Conservation (phyloP, 2,888 invertebrate genomes). For the Scaptomyza cyrtandrae region DNA sequence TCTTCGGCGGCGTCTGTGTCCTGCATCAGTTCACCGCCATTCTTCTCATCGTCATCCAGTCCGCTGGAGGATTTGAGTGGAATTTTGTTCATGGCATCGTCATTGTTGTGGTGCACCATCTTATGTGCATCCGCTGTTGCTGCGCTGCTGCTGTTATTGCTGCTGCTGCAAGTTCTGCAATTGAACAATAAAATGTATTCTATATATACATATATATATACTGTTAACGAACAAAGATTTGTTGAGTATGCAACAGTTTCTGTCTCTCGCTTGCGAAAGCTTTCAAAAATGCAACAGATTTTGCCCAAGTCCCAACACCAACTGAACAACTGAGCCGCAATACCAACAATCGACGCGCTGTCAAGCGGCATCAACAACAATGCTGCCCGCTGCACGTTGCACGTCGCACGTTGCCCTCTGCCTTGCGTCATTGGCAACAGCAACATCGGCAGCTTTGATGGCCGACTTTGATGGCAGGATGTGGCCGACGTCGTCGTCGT, state of each 20-base stretch:
- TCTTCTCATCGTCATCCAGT: conserved; percentile 81
- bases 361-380: conserved; percentile 35
- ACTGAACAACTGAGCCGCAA: conserved; percentile 46
- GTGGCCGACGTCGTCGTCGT: conserved; percentile 23
- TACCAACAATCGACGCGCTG: conserved; percentile 20
- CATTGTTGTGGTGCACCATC: conserved; percentile 82
- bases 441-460: conserved; percentile 33
- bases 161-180: conserved; percentile 36
- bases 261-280: conserved; percentile 6
- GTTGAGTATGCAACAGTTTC: conserved; percentile 47
- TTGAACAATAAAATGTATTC: conserved; percentile 7
- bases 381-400: conserved; percentile 19
- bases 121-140: conserved; percentile 78
- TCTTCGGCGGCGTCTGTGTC: conserved; percentile 80
- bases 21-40: conserved; percentile 80
- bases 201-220: not conserved
- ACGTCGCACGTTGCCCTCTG: conserved; percentile 17
- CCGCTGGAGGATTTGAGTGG: conserved; percentile 79
- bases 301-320: conserved; percentile 37
- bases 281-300: conserved; percentile 68
- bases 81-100: conserved; percentile 82
- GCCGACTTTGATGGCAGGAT: conserved; percentile 69
- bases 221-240: not conserved
- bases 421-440: conserved; percentile 44
- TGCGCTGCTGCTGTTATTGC: conserved; percentile 32